Conservation (phyloP, 2,888 invertebrate genomes). For the Eretmocerus hayati region DNA sequence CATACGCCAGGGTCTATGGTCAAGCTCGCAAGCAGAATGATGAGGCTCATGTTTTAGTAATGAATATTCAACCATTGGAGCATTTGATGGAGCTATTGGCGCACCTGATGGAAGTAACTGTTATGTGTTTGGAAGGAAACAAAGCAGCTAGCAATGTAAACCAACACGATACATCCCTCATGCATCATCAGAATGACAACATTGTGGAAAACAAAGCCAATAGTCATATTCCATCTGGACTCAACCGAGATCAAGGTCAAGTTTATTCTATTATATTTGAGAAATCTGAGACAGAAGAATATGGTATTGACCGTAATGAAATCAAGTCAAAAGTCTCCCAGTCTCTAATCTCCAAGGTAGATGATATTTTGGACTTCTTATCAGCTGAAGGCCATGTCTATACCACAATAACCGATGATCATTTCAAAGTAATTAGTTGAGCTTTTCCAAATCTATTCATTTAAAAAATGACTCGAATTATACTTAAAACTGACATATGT, state of each 20-base stretch:
- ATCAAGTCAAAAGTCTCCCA: constrained; percentile 30
- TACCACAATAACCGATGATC: constrained; percentile 70
- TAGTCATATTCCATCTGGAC: constrained; percentile 23
- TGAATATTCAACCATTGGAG: constrained; percentile 56
- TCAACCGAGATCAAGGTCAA: constrained; percentile 31
- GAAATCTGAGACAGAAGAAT: constrained; percentile 29
- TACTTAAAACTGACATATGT: too few species aligned
- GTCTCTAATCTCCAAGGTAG: constrained; percentile 33
- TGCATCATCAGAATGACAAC: not conserved
- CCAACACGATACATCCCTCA: not conserved
- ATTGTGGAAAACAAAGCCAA: not conserved
- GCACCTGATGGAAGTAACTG: constrained; percentile 65
- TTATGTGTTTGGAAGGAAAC: constrained; percentile 50
- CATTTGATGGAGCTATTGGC: constrained; percentile 60
- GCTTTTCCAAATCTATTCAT: not conserved
- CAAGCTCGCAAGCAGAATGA: constrained; percentile 58
- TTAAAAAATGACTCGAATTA: too few species aligned
- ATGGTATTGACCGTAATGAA: constrained; percentile 32
- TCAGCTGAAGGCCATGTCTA: constrained; percentile 72
- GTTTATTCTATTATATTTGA: constrained; percentile 34
- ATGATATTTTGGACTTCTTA: constrained; percentile 60
- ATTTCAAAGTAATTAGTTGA: constrained; percentile 52
- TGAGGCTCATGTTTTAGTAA: constrained; percentile 57
- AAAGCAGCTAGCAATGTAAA: constrained; percentile 28
- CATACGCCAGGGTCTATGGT: constrained; percentile 54